These are phyloP conservation scores for Epistrophe eligans DNA, from an alignment of 2,888 invertebrate species.

Conservation along the genomic window DNA sequence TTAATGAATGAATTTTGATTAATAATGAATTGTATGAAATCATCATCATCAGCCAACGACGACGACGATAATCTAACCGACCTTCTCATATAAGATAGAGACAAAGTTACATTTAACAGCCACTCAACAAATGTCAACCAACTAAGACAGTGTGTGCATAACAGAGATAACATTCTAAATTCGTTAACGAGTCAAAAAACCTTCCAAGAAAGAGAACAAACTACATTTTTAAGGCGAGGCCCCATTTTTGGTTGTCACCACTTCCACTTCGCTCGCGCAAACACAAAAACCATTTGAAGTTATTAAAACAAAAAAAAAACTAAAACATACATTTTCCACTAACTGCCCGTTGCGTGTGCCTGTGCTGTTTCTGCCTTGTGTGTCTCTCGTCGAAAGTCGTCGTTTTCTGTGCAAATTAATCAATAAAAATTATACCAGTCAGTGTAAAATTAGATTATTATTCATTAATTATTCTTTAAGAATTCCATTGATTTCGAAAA, in stretches of 20 bases:
- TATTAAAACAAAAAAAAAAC: constrained; percentile 48
- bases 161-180: constrained; percentile 49
- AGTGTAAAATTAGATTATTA: constrained; percentile 35
- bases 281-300: constrained; percentile 15
- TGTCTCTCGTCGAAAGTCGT: constrained; percentile 55
- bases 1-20: constrained; percentile 45
- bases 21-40: constrained; percentile 59
- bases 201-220: constrained; percentile 46
- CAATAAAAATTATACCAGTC: constrained; percentile 43
- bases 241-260: constrained; percentile 68
- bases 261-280: background rate
- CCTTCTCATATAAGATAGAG: constrained; percentile 50
- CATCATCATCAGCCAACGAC: constrained; percentile 40
- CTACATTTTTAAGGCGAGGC: constrained; percentile 76
- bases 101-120: constrained; percentile 28
- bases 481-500: background rate
- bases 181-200: constrained; percentile 35
- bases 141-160: constrained; percentile 29
- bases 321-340: constrained; percentile 68
- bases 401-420: constrained; percentile 61
- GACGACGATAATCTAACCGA: constrained; percentile 9
- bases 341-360: constrained; percentile 75
- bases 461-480: background rate
- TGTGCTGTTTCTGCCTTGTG: constrained; percentile 46
- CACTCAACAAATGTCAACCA: constrained; percentile 60